Evolutionary conservation across 1,140 invertebrate species (phyloP), one percentile per base, ranked within the genome.

Genomic region (Drosophila kohkoa): DNA sequence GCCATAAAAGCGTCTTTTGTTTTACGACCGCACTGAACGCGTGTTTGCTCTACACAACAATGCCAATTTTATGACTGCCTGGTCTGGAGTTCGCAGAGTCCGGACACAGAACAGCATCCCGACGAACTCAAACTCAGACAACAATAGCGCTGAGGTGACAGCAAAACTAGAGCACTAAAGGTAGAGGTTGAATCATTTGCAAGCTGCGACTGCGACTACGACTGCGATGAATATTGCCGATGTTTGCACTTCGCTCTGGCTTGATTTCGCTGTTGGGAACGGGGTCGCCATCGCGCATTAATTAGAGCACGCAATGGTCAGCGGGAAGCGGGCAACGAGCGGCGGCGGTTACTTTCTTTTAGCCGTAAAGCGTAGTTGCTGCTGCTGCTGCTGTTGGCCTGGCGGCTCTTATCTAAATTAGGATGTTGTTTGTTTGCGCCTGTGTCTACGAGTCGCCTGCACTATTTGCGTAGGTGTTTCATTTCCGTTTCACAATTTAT

Each of bases 391-490:
- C 20, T 43, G 49, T 55, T 70, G 67, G 54, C 38, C 67, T 77
- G 71, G 67, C 77, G 82, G 68, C 82, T 83, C 88, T 90, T 90
- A 90, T 90, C 88, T 91, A 88, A 90, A 90, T 88, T 90, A 85
- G 81, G 80, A 91, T 90, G 88, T 90, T 83, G 83, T 82, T 87
- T 87, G 85, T 87, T 88, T 87, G 83, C 80, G 81, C 77, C 85
- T 75, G 82, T 86, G 86, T 90, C 82, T 89, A 73, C 83, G 70
- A 80, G 81, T 74, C 82, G 83, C 63, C 64, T 82, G 67, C 76
- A 82, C 70, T 91, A 89, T 91, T 91, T 91, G 88, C 83, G 83
- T 91, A 91, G 88, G 88, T 91, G 88, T 91, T 91, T 91, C 88
- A 91, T 91, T 91, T 91, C 88, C 88, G 85, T 82, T 90, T 79